A percentile compares a stretch with the other conserved stretches of the same genome.
Conservation (phyloP, 2,888 invertebrate species). For the Biston betularia region DNA sequence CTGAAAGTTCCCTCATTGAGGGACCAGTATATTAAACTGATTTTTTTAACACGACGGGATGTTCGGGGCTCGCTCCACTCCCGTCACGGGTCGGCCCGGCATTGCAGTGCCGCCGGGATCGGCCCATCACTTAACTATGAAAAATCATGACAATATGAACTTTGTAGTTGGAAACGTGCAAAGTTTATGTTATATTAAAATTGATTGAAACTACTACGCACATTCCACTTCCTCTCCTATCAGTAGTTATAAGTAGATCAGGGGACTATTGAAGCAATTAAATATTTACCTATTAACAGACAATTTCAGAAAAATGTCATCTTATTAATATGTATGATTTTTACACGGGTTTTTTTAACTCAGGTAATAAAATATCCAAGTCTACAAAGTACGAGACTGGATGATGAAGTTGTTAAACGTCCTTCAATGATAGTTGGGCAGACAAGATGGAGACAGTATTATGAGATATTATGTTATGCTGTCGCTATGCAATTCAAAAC, state of each 20-base stretch:
- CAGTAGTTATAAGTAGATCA: neutral
- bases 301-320: neutral
- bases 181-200: neutral
- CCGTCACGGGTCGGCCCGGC: conserved; percentile 52
- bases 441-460: too few species aligned
- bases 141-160: too few species aligned
- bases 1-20: conserved; percentile 50
- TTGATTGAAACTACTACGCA: neutral
- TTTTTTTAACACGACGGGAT: conserved; percentile 42
- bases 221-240: conserved; percentile 3
- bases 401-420: neutral
- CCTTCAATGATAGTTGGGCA: too few species aligned
- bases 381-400: too few species aligned
- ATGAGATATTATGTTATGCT: neutral
- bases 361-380: neutral
- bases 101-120: conserved; percentile 53
- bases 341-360: too few species aligned
- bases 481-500: neutral
- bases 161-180: too few species aligned
- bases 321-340: too few species aligned
- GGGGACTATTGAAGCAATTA: neutral
- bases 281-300: neutral
- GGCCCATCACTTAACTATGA: conserved; percentile 43
- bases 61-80: conserved; percentile 53
- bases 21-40: conserved; percentile 52